These are phyloP conservation scores for Oophaga pumilio DNA, from an alignment of 2,113 vertebrate species.

Conservation along the genomic window DNA sequence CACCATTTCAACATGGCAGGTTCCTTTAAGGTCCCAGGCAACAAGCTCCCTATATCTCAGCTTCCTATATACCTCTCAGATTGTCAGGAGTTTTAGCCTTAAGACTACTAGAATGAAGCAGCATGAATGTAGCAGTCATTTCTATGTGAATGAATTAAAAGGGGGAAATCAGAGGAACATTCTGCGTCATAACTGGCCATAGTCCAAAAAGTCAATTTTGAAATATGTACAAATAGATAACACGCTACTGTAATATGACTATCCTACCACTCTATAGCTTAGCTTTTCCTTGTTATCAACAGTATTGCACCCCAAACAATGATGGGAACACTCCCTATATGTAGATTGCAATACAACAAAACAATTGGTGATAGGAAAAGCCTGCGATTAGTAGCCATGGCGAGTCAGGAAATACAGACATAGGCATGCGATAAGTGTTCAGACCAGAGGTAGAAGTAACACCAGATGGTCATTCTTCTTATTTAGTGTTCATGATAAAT, in stretches of 20 bases:
- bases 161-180: too few species aligned
- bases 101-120: too few species aligned
- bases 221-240: neutral
- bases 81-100: too few species aligned
- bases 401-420: neutral
- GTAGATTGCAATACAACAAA: neutral
- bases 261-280: neutral
- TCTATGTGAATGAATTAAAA: too few species aligned
- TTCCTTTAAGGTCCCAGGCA: too few species aligned
- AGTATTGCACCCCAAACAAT: neutral
- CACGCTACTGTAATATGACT: neutral
- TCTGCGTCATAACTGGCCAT: too few species aligned
- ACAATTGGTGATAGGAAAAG: neutral
- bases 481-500: neutral
- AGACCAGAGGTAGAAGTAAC: constrained; percentile 42
- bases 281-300: neutral
- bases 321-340: neutral
- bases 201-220: neutral
- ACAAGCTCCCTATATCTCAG: too few species aligned
- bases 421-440: constrained; percentile 25
- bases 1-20: too few species aligned
- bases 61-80: too few species aligned
- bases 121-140: too few species aligned
- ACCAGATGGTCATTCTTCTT: neutral
- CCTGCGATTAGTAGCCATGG: neutral